These are phyloP conservation scores for Zosterops hypoxanthus DNA, from an alignment of 2,113 vertebrate species.

Conservation along the genomic window DNA sequence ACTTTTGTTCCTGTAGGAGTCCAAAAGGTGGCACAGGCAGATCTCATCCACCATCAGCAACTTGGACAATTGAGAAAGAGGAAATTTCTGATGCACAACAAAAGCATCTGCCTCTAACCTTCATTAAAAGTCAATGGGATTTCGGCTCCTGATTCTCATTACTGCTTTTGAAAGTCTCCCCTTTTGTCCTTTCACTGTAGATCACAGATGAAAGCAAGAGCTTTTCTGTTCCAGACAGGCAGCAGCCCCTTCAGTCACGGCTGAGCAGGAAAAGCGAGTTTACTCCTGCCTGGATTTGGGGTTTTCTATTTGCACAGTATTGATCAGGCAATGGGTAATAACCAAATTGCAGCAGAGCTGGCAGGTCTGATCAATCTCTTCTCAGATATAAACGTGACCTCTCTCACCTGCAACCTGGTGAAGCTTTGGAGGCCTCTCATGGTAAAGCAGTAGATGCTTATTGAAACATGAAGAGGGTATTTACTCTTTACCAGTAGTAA, in stretches of 20 bases:
- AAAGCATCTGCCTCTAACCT: neutral
- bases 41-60: neutral
- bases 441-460: too few relatives aligned
- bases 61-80: neutral
- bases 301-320: accelerated
- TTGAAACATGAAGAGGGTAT: accelerated
- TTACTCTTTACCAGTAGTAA: neutral
- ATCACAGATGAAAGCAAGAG: neutral
- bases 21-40: neutral
- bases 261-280: accelerated
- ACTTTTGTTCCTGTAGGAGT: neutral
- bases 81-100: neutral
- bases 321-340: neutral
- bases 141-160: constrained; percentile 7
- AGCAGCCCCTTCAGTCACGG: neutral
- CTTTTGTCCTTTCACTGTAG: constrained; percentile 1
- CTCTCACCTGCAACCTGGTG: neutral
- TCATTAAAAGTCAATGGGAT: constrained; percentile 46
- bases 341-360: neutral
- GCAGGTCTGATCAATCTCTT: neutral
- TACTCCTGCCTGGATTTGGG: neutral
- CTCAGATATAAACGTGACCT: neutral
- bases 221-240: neutral
- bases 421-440: neutral
- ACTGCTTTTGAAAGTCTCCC: neutral